Conservation (phyloP, 2,888 invertebrate species). For the Onchidella celtica region DNA sequence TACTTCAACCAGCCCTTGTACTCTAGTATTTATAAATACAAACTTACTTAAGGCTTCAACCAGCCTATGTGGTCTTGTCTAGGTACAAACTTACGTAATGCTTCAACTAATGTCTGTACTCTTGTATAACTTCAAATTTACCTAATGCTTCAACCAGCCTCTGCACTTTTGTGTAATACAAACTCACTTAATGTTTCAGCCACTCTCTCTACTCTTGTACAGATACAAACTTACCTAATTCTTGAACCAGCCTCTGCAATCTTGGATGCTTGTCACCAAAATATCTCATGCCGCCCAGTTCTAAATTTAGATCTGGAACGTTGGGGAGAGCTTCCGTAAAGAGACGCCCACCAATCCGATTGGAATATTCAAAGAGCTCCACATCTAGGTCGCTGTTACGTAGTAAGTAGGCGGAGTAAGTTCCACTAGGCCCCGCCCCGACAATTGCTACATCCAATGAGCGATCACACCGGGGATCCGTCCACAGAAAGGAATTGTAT, state of each 20-base stretch:
- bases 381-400: not conserved
- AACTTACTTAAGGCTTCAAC: no score
- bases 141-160: no score
- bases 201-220: no score
- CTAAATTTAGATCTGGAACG: constrained; percentile 17
- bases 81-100: no score
- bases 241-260: not conserved
- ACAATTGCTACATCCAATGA: constrained; percentile 30
- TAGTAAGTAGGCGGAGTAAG: constrained; percentile 31
- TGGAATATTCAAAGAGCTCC: constrained; percentile 23
- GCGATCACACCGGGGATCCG: not conserved
- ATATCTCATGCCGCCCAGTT: constrained; percentile 31
- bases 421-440: constrained; percentile 15
- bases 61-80: no score
- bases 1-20: no score
- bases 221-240: constrained; percentile 10
- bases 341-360: constrained; percentile 30
- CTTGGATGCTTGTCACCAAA: not conserved
- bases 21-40: no score
- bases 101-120: no score
- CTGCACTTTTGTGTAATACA: no score
- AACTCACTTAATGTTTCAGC: no score
- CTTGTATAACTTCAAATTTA: no score
- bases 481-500: no score
- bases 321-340: not conserved